A percentile compares a stretch with the other conserved stretches of the same genome.
Conservation (phyloP, 2,797 vertebrate species). For the Capromys pilorides region DNA sequence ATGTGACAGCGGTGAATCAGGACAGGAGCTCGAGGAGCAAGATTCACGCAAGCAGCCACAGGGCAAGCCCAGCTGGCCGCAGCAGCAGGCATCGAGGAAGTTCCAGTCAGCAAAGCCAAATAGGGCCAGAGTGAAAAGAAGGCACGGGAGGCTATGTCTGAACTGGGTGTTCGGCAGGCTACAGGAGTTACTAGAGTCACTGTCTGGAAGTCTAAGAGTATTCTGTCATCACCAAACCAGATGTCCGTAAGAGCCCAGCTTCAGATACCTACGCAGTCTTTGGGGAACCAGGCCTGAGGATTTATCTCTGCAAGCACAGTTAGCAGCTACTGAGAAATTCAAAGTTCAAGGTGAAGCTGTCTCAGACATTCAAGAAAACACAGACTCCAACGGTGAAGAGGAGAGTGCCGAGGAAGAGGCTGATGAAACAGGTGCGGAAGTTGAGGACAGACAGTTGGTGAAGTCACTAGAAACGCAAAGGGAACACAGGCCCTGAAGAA, state of each 20-base stretch:
- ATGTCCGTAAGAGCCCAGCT: not conserved
- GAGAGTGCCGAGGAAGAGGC: not conserved
- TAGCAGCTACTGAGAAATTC: too few relatives aligned
- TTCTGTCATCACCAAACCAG: not conserved
- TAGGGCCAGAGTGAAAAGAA: not conserved
- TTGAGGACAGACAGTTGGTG: not conserved
- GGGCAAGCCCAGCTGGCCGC: not conserved
- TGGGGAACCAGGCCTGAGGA: too few relatives aligned
- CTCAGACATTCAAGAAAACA: too few relatives aligned
- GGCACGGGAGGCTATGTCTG: not conserved
- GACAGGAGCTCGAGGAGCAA: too few relatives aligned
- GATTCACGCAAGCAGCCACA: too few relatives aligned
- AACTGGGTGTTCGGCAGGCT: not conserved
- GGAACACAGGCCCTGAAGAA: too few relatives aligned
- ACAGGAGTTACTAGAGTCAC: too few relatives aligned
- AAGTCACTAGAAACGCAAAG: not conserved
- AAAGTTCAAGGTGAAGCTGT: too few relatives aligned
- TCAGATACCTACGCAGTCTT: not conserved
- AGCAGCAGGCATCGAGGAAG: not conserved
- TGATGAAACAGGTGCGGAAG: not conserved
- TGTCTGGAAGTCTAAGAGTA: not conserved
- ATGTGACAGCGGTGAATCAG: too few relatives aligned
- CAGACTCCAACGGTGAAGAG: not conserved
- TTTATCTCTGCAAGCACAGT: too few relatives aligned
- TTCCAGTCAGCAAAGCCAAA: not conserved